Evolutionary conservation across 2,113 vertebrate genomes (phyloP), one percentile per base, ranked within the genome.

Genomic region (Sialia sialis): DNA sequence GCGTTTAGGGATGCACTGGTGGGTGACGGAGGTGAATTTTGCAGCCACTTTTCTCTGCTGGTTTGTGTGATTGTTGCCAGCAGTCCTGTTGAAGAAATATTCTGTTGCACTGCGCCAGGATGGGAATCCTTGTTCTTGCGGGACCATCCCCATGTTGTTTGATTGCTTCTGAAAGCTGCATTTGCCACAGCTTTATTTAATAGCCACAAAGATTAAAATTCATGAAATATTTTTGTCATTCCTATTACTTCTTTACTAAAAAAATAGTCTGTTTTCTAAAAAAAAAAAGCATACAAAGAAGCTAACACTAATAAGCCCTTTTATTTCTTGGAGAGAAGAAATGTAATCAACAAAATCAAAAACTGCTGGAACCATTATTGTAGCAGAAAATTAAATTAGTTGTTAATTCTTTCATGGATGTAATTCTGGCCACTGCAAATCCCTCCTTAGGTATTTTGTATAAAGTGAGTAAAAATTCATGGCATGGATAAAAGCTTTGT

Each of bases 391-490:
- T 93, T 91, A 92, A 97, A 94, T 97, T 94, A 95, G 93, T 49
- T 96, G 94, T 64, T 93, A 96, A 94, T 96, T 97, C 87, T 93
- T 97, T 86, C 91, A 92, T 95, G 93, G 85, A 94, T 95, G 85
- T 89, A 91, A 93, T 96, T 95, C 77, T 90, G 91, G 90, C 87
- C 93, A 82, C 83, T 95, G 79, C 55, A 96, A 96, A 95, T 97
- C 88, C 92, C 96, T 96, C 94, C 94, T 97, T 95, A 95, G 95
- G 92, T 94, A 96, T 95, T 96, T 93, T 96, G 72, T 93, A 89
- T 93, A 95, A 96, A 96, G 96, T 97, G 88, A 97, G 89, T 97
- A 93, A 94, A 95, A 96, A 93, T 97, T 97, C 80, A 94, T 94
- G 75, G 87, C 86, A 94, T 83, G 91, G 86, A 93, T 97, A 96